Percentiles rank a stretch among this genome's conserved stretches.
These are phyloP conservation scores for Asarcornis scutulata DNA, from an alignment of 2,113 vertebrate species.

Conservation along the genomic window DNA sequence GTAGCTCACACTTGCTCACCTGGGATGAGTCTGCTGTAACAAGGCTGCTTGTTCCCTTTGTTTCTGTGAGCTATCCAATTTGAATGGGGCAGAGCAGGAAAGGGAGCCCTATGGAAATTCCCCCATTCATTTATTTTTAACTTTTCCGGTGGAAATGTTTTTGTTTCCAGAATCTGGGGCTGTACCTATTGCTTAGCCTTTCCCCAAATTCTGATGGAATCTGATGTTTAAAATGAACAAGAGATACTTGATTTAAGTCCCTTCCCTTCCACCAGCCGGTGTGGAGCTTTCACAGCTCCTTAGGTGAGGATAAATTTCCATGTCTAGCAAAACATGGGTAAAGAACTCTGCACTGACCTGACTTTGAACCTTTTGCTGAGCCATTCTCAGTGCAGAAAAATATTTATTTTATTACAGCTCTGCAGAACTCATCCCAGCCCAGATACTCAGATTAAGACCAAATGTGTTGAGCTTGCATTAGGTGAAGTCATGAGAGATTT, in stretches of 20 bases:
- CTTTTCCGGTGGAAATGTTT: neutral
- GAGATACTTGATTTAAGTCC: neutral
- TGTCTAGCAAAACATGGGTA: neutral
- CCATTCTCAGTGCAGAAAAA: constrained; percentile 61
- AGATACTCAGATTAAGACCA: constrained; percentile 53
- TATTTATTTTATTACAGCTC: constrained; percentile 65
- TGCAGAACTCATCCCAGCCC: constrained; percentile 39
- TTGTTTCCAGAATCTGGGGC: neutral
- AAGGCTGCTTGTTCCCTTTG: neutral
- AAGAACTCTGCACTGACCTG: constrained; percentile 71
- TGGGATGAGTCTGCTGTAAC: neutral
- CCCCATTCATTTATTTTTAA: neutral
- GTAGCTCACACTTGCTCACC: neutral
- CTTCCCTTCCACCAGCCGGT: neutral
- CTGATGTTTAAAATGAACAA: neutral
- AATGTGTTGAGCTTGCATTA: constrained; percentile 11
- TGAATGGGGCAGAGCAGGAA: neutral
- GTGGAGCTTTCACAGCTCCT: neutral
- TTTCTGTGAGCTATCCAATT: neutral
- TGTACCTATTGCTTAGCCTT: neutral
- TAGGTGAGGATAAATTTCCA: neutral
- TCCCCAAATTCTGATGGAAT: neutral
- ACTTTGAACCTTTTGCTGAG: constrained; percentile 64
- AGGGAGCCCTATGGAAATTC: neutral
- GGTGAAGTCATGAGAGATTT: neutral